Evolutionary conservation across 2,797 vertebrate genomes (phyloP), one percentile per base, ranked within the genome.

Genomic region (Coranthus polyacanthus): DNA sequence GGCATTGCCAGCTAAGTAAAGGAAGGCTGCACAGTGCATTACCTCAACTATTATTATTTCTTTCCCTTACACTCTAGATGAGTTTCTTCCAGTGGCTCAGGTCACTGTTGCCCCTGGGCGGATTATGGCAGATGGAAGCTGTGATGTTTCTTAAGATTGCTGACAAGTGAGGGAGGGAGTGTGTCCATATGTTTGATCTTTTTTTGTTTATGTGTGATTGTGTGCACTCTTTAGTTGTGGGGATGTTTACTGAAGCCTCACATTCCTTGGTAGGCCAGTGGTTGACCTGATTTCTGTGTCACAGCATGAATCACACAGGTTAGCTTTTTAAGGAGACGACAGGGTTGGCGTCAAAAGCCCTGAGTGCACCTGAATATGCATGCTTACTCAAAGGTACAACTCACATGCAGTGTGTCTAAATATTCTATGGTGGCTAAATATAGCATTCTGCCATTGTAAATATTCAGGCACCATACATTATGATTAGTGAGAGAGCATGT

Each of bases 11-110:
- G 68, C 85, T 81, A 87, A 90, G 83, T 85, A 85, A 87, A 88
- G 73, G 83, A 89, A 88, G 64, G 79, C 68, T 72, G 72, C 85
- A 76, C 89, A 89, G 83, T 82, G 74, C 85, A 89, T 92, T 88
- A 88, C 82, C 77, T 84, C 76, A 74, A 73, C 80, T 81, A 74
- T 75, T 84, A 57, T 71, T 66, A 20, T 46, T 62, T 65, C 67
- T 50, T 20, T n/a, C 12, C 37, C 45, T 65, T 79, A 54, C 66
- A 78, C 76, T 84, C 75, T 59, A 75, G 87, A 87, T 85, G 64
- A 85, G 78, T 88, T 88, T 85, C 73, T 90, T 88, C 72, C 81
- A 65, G 77, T 76, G 75, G 81, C 83, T 88, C 78, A 73, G 90
- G 90, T 92, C 90, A 91, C 72, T 66, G 73, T 73, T 88, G 79